These are phyloP conservation scores for Charadrius vociferus DNA, from an alignment of 2,113 vertebrate genomes.

Conservation along the genomic window DNA sequence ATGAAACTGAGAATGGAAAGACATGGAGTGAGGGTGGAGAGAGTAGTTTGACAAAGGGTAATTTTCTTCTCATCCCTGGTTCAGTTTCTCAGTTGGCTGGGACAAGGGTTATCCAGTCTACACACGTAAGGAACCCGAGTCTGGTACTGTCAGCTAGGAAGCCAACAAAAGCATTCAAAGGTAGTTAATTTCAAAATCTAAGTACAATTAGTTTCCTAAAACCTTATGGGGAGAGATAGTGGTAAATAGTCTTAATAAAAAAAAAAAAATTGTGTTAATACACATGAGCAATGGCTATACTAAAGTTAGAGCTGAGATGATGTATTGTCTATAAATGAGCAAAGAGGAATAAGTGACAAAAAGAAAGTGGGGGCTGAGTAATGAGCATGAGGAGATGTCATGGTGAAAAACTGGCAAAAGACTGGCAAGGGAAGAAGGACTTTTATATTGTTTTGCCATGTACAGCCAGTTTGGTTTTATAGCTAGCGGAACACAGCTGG, in stretches of 20 bases:
- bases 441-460: background rate
- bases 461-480: background rate
- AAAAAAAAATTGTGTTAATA: too few relatives aligned
- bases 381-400: background rate
- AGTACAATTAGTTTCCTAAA: background rate
- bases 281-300: background rate
- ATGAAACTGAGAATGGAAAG: background rate
- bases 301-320: background rate
- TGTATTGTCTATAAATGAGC: background rate
- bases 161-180: background rate
- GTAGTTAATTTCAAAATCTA: background rate
- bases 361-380: background rate
- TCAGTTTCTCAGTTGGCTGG: background rate
- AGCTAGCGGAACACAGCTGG: background rate
- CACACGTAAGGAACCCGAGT: background rate
- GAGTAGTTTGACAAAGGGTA: background rate
- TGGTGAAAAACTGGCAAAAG: background rate
- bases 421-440: background rate
- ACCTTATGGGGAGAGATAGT: background rate
- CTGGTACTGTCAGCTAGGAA: background rate
- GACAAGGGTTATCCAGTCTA: background rate
- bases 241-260: background rate
- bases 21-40: background rate
- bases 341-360: background rate
- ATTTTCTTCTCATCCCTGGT: background rate